Percentiles rank a stretch among this genome's conserved stretches.
Conservation (phyloP, 2,797 vertebrate genomes). For the Iguana delicatissima region DNA sequence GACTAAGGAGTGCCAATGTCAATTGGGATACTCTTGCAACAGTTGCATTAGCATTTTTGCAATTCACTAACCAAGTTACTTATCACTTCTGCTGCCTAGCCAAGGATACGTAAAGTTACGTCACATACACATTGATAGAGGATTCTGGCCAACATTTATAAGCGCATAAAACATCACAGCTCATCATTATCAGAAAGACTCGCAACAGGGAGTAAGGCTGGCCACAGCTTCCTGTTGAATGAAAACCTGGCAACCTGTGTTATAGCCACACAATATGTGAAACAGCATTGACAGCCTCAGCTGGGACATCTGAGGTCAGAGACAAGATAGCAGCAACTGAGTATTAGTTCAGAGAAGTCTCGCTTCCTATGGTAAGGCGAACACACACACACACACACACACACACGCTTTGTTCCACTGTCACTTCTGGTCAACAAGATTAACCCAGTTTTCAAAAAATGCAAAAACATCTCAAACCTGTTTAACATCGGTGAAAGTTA, state of each 20-base stretch:
- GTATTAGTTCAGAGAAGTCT: neutral
- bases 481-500: neutral
- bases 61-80: too few species aligned
- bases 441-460: neutral
- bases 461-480: neutral
- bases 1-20: too few species aligned
- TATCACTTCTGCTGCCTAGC: too few species aligned
- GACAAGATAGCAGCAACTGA: neutral
- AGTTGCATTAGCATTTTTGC: too few species aligned
- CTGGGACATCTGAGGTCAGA: neutral
- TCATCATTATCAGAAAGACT: neutral
- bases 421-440: neutral
- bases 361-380: neutral
- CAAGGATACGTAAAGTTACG: too few species aligned
- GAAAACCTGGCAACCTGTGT: neutral
- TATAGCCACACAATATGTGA: neutral
- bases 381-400: neutral
- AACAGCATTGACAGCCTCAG: neutral
- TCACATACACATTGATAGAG: too few species aligned
- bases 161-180: too few species aligned
- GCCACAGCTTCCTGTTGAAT: constrained; percentile 4
- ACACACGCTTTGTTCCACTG: neutral
- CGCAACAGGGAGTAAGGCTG: neutral
- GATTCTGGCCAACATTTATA: too few species aligned
- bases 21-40: too few species aligned